Evolutionary conservation across 2,797 vertebrate species (phyloP).

Genomic region (Ceryle rudis): DNA sequence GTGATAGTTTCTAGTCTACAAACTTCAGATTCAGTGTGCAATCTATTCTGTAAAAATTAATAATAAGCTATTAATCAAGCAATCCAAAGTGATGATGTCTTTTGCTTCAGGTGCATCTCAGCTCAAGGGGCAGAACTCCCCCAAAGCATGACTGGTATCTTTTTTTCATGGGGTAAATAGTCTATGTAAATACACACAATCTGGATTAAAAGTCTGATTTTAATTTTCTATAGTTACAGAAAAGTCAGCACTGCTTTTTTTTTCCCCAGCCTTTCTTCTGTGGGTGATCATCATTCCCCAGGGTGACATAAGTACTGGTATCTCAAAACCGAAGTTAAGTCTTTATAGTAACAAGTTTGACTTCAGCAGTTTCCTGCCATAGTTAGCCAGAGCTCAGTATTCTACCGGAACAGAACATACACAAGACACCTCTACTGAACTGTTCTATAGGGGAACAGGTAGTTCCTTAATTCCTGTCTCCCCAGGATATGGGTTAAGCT

Average conservation of each 20-base stretch:
- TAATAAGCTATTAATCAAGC: not conserved
- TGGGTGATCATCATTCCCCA: not conserved
- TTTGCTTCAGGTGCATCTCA: not conserved
- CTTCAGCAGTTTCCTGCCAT: not conserved
- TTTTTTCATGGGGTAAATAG: not conserved
- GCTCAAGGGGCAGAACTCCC: not conserved
- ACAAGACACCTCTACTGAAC: not conserved
- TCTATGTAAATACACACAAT: not conserved
- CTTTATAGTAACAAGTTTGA: not conserved
- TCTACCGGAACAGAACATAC: not conserved
- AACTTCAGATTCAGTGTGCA: not conserved
- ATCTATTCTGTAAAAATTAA: conserved; percentile 48
- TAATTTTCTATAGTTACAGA: not conserved
- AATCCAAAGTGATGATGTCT: not conserved
- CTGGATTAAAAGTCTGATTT: not conserved
- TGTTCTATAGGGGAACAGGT: not conserved
- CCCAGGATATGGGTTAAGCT: not conserved
- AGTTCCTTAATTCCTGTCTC: not conserved
- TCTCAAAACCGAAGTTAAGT: not conserved
- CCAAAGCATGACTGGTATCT: not conserved
- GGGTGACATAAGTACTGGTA: not conserved
- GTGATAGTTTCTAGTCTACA: not conserved
- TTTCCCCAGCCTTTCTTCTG: not conserved
- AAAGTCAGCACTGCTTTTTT: not conserved
- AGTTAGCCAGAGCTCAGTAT: not conserved